Percentiles rank a stretch among this genome's conserved stretches.
Conservation (phyloP, 2,113 vertebrate species). For the Hepsetus odoe region DNA sequence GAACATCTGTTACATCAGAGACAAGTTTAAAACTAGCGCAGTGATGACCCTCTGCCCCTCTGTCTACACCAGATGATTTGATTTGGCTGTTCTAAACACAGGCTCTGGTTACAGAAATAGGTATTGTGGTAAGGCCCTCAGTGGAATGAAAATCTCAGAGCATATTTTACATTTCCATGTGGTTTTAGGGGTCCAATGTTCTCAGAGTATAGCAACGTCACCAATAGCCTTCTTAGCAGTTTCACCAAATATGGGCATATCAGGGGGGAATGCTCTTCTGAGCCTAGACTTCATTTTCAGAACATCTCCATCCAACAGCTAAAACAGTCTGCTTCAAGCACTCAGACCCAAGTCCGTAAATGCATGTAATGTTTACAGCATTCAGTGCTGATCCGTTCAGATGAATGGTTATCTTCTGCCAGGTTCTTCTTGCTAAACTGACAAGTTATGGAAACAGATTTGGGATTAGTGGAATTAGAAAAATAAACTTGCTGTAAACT, state of each 20-base stretch:
- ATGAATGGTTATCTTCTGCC: constrained; percentile 5
- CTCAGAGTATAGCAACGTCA: constrained; percentile 58
- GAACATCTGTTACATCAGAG: constrained; percentile 15
- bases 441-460: constrained; percentile 20
- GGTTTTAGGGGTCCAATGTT: constrained; percentile 68
- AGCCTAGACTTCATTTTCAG: constrained; percentile 52
- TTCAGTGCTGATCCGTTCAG: neutral
- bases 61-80: constrained; percentile 30
- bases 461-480: constrained; percentile 7
- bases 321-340: constrained; percentile 63
- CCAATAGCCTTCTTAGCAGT: constrained; percentile 62
- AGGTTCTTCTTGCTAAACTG: neutral
- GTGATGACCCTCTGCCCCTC: constrained; percentile 26
- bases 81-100: constrained; percentile 45
- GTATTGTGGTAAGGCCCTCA: constrained; percentile 56
- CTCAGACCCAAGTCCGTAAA: constrained; percentile 25
- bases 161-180: constrained; percentile 73
- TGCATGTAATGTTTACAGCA: constrained; percentile 24
- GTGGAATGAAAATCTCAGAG: constrained; percentile 75
- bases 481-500: constrained; percentile 3
- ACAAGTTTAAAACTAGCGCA: constrained; percentile 12
- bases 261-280: constrained; percentile 69
- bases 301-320: constrained; percentile 67
- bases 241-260: constrained; percentile 83
- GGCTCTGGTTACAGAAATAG: constrained; percentile 54